Evolutionary conservation across 2,797 vertebrate species (phyloP).

Genomic region (Avahi laniger): DNA sequence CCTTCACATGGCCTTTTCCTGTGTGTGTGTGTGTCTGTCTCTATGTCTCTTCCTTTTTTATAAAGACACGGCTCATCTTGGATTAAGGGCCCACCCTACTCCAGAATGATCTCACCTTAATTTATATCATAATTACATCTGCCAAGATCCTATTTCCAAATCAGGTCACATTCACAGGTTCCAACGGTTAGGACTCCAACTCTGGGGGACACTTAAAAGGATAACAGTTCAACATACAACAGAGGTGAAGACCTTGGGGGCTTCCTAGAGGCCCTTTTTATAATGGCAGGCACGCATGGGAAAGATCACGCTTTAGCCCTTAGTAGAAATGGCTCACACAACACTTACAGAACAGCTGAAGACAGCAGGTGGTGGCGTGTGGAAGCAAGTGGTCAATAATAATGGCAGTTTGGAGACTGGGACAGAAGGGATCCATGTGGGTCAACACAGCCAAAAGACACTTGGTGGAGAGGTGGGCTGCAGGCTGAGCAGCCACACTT

Average conservation of each 20-base stretch:
- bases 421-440: neutral
- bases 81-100: neutral
- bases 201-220: neutral
- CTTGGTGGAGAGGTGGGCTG: neutral
- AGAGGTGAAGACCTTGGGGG: neutral
- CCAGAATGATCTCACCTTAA: neutral
- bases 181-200: neutral
- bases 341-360: neutral
- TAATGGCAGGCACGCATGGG: neutral
- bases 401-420: neutral
- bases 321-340: neutral
- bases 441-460: neutral
- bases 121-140: neutral
- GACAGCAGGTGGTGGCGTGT: accelerated
- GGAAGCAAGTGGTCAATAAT: neutral
- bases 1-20: neutral
- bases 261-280: neutral
- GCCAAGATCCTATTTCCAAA: neutral
- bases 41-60: neutral
- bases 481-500: neutral
- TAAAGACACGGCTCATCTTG: neutral
- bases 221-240: neutral
- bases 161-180: neutral
- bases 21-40: neutral
- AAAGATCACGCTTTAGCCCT: neutral